Evolutionary conservation across 2,888 invertebrate genomes (phyloP), one percentile per base, ranked within the genome.

Genomic region (Drosophila kambysellisi): DNA sequence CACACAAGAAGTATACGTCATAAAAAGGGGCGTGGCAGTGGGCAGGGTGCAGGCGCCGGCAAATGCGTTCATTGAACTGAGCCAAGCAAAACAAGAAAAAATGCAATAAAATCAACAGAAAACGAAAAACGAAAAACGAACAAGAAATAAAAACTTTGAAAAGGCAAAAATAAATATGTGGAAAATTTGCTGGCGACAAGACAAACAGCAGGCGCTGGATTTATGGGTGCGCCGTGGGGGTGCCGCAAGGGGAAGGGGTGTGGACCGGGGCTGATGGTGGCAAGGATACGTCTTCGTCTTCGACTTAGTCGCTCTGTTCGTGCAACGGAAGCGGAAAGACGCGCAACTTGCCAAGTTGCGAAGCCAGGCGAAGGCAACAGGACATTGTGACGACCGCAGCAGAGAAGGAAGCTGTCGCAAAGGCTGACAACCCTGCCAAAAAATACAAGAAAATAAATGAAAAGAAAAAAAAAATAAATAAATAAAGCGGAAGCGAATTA

Each of bases 51-150:
- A 77, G 84, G 84, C 83, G 87, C 87, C 85, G 75, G 74, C 82
- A 87, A 87, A 86, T 84, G 87, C 85, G 85, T 86, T 87, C 85
- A 83, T 85, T 86, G 85, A 86, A 86, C 85, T 87, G 46, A 25
- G 69, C 69, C 74, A 61, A 69, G 81, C 9, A 11, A 70, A 25
- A 46, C 1, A 20, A 20, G 7, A 46, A 25, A 46, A 43, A 73
- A 70, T 87, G 87, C 83, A 85, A 83, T 85, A 85, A 85, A 85
- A 86, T 82, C 79, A 76, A 67, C 62, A 65, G 37, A 33, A 56
- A 60, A 61, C 35, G 74, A 56, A 33, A 56, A 60, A 61, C 35
- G 74, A 56, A 62, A 56, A 60, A 61, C 35, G 76, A 56, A 62
- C 64, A 57, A 41, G 30, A 63, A 58, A 77, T 65, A 68, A 58